Conservation (phyloP, 2,797 vertebrate genomes). For the Gallinago nigripennis region DNA sequence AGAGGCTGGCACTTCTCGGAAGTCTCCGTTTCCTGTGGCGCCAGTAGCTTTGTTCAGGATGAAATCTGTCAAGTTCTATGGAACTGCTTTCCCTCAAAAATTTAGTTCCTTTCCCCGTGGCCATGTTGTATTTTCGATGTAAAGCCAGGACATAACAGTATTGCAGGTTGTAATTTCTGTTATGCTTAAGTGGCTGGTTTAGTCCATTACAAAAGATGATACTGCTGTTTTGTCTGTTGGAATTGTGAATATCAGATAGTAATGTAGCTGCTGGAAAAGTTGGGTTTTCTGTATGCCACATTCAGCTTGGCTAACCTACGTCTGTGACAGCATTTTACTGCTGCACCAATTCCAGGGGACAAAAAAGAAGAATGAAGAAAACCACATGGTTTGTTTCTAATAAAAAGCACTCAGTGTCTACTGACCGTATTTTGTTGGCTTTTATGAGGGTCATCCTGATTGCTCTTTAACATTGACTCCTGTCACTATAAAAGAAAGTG, state of each 20-base stretch:
- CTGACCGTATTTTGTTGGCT: not conserved
- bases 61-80: not conserved
- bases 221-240: not conserved
- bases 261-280: not conserved
- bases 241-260: rapidly evolving
- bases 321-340: not conserved
- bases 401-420: not conserved
- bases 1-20: rapidly evolving
- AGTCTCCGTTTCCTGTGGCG: rapidly evolving
- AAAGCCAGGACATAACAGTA: not conserved
- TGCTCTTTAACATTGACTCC: not conserved
- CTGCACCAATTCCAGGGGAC: not conserved
- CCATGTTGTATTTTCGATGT: rapidly evolving
- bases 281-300: rapidly evolving
- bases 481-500: not conserved
- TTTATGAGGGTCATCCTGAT: not conserved
- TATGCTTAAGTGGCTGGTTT: not conserved
- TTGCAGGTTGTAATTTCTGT: not conserved
- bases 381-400: rapidly evolving
- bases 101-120: rapidly evolving
- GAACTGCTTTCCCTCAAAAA: not conserved
- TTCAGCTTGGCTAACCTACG: not conserved
- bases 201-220: rapidly evolving
- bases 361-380: not conserved
- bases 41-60: rapidly evolving